phyloP scores from a whole-genome alignment of 2,113 vertebrate species.

The Macroglossus sobrinus region DNA sequence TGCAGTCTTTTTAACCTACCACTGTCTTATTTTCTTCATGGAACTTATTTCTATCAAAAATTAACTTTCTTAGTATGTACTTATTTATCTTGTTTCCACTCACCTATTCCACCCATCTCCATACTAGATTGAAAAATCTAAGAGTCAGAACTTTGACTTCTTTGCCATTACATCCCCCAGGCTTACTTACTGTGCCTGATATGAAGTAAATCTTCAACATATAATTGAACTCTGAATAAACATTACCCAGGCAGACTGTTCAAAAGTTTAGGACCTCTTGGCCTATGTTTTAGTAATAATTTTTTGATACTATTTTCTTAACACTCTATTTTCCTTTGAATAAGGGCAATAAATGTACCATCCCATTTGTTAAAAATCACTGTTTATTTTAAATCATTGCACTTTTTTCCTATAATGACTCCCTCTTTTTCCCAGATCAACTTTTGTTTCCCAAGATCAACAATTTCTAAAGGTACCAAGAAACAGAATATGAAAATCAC shows the following conservation, averaged over 20 bases:
- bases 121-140: background rate
- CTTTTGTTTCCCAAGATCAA: background rate
- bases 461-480: background rate
- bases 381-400: background rate
- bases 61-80: background rate
- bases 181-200: background rate
- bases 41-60: background rate
- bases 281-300: background rate
- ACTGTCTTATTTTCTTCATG: background rate
- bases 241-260: background rate
- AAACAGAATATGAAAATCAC: conserved; percentile 4
- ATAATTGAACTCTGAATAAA: background rate
- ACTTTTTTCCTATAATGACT: background rate
- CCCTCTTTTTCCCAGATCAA: background rate
- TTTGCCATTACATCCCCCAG: background rate
- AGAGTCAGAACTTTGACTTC: background rate
- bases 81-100: background rate
- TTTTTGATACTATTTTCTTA: background rate
- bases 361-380: background rate
- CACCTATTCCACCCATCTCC: background rate
- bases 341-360: background rate
- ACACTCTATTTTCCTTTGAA: background rate
- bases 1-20: background rate
- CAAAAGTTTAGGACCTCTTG: background rate
- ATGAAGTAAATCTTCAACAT: background rate